Evolutionary conservation across 2,113 vertebrate genomes (phyloP).

Genomic region (Grammomys dolichurus): DNA sequence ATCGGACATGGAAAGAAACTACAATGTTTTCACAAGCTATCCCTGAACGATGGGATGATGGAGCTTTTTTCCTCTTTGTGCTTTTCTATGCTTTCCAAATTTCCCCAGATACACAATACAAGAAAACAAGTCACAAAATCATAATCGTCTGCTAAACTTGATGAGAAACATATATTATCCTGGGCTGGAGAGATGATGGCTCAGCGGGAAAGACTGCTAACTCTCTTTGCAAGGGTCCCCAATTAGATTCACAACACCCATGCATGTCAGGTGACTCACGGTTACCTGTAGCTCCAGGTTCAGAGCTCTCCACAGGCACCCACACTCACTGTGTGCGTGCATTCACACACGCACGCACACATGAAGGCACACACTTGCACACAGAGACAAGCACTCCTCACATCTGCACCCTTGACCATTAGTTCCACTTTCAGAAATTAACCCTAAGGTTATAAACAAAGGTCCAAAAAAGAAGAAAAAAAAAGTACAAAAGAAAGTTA

Average conservation of each 20-base stretch:
- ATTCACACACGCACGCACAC: background rate
- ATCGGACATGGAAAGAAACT: constrained; percentile 40
- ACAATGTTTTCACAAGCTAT: background rate
- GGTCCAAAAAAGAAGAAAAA: background rate
- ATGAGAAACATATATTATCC: background rate
- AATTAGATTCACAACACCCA: background rate
- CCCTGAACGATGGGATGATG: background rate
- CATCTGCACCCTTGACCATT: background rate
- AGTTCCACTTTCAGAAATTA: constrained; percentile 39
- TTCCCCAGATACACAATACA: background rate
- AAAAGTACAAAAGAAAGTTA: background rate
- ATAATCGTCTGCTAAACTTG: background rate
- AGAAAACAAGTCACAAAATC: background rate
- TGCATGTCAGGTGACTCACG: background rate
- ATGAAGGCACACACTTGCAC: background rate
- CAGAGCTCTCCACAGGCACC: background rate
- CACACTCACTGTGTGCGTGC: background rate
- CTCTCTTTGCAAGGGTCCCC: background rate
- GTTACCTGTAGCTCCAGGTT: background rate
- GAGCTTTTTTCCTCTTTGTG: background rate
- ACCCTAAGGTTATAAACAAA: background rate
- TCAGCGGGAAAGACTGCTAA: background rate
- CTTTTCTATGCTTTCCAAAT: background rate
- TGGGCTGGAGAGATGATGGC: background rate
- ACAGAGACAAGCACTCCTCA: background rate